Percentiles rank a stretch among this genome's conserved stretches.
Conservation (phyloP, 2,888 invertebrate species). For the Colostygia pectinataria region DNA sequence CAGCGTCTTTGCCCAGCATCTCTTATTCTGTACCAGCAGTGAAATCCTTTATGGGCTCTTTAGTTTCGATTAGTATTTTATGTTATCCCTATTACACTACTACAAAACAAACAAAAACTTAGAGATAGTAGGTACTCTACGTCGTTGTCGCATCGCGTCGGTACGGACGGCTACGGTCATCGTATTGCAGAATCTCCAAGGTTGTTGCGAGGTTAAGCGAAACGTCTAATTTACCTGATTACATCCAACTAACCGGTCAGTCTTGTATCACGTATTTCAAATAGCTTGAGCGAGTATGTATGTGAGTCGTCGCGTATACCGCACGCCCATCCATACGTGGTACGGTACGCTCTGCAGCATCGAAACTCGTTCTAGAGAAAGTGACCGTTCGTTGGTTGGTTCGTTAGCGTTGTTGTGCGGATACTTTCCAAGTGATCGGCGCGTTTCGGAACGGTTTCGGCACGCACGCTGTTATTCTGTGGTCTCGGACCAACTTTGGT, state of each 20-base stretch:
- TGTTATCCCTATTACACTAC: too few species aligned
- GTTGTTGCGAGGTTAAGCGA: constrained; percentile 41
- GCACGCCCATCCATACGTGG: constrained; percentile 39
- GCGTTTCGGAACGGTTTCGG: constrained; percentile 48
- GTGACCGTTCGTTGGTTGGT: too few species aligned
- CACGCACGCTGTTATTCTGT: constrained; percentile 36
- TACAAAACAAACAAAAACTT: too few species aligned
- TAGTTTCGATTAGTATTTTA: too few species aligned
- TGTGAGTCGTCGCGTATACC: constrained; percentile 32
- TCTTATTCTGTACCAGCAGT: too few species aligned
- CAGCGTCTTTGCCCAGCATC: too few species aligned
- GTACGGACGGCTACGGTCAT: constrained; percentile 29
- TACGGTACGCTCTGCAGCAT: constrained; percentile 45
- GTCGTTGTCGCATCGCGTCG: too few species aligned
- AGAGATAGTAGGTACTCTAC: too few species aligned
- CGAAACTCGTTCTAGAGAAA: constrained; percentile 75
- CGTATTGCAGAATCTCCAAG: constrained; percentile 41
- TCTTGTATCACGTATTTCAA: constrained; percentile 43
- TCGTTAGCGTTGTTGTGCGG: too few species aligned
- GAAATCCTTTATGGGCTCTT: too few species aligned
- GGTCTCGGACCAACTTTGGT: constrained; percentile 35
- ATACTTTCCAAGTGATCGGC: constrained; percentile 73
- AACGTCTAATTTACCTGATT: constrained; percentile 41
- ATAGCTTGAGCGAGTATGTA: constrained; percentile 36
- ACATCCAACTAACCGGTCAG: constrained; percentile 35